A percentile compares a stretch with the other conserved stretches of the same genome.
phyloP scores from a whole-genome alignment of 1,140 invertebrate genomes.

The Lethrus apterus region DNA sequence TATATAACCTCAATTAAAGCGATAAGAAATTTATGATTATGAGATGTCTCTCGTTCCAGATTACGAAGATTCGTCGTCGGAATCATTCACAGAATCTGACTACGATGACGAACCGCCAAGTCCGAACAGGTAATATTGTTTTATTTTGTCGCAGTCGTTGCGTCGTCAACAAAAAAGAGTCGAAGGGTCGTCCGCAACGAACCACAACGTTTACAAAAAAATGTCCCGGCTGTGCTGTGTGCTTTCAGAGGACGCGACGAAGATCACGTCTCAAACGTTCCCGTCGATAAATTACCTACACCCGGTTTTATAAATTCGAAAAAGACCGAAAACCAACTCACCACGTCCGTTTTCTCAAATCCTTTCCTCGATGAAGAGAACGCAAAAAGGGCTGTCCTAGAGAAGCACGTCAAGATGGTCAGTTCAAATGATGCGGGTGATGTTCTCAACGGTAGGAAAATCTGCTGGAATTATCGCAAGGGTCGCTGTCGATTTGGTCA shows the following conservation, averaged over 20 bases:
- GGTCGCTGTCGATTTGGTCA: slow-evolving; percentile 85
- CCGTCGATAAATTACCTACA: slow-evolving; percentile 46
- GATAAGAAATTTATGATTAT: slow-evolving; percentile 4
- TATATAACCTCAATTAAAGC: slow-evolving; percentile 3
- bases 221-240: background rate
- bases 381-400: slow-evolving; percentile 76
- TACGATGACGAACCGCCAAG: slow-evolving; percentile 1
- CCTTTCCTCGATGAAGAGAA: slow-evolving; percentile 84
- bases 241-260: background rate
- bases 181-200: too few relatives aligned
- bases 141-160: too few relatives aligned
- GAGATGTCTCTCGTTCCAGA: slow-evolving; percentile 58
- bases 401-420: slow-evolving; percentile 92
- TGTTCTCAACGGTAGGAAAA: slow-evolving; percentile 79
- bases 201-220: background rate
- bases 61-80: slow-evolving; percentile 47
- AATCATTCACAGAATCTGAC: slow-evolving; percentile 1
- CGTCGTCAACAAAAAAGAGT: too few relatives aligned
- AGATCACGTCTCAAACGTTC: background rate
- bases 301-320: slow-evolving; percentile 45
- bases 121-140: slow-evolving; percentile 9
- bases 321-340: slow-evolving; percentile 26
- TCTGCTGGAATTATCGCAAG: slow-evolving; percentile 90
- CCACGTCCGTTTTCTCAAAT: slow-evolving; percentile 77
- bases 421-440: slow-evolving; percentile 61